phyloP scores from a whole-genome alignment of 2,113 vertebrate genomes.

The Urocitellus parryii region DNA sequence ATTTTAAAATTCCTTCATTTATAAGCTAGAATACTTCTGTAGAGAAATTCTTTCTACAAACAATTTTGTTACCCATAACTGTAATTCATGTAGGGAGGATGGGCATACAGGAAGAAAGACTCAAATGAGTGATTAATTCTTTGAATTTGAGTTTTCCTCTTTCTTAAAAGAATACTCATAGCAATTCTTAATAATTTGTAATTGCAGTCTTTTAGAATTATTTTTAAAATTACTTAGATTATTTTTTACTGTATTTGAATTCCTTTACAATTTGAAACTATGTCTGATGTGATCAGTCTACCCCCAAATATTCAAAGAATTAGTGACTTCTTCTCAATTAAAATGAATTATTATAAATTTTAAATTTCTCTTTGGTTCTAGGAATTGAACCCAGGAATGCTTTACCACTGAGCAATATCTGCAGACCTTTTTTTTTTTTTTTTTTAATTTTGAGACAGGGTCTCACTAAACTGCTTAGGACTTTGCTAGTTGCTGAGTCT shows the following conservation, averaged over 20 bases:
- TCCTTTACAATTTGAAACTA: background rate
- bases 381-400: too few relatives aligned
- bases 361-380: too few relatives aligned
- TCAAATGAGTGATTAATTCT: background rate
- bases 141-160: background rate
- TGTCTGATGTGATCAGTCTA: background rate
- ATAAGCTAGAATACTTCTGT: background rate
- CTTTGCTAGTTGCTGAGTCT: too few relatives aligned
- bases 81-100: background rate
- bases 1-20: background rate
- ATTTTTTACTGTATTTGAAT: constrained; percentile 4
- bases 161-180: background rate
- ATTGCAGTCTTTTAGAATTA: background rate
- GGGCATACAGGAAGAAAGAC: background rate
- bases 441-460: too few relatives aligned
- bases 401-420: too few relatives aligned
- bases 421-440: too few relatives aligned
- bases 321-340: background rate
- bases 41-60: background rate
- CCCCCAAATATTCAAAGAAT: background rate
- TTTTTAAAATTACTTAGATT: background rate
- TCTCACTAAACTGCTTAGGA: too few relatives aligned
- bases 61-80: background rate
- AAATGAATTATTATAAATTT: background rate
- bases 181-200: background rate